Evolutionary conservation across 2,797 vertebrate genomes (phyloP).

Genomic region (Melanotaenia boesemani): DNA sequence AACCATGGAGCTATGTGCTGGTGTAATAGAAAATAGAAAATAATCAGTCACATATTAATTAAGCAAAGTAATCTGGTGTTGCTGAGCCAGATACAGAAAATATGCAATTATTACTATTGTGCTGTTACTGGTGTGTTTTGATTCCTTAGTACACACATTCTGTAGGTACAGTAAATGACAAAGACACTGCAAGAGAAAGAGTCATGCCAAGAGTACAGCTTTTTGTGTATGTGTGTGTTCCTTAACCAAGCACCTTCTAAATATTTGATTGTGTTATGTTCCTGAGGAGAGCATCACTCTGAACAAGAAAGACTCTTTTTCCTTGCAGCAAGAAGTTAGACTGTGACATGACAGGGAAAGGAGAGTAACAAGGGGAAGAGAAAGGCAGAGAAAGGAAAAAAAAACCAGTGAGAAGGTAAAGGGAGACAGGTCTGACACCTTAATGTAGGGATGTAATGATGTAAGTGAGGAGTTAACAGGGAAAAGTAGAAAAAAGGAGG

Average conservation of each 20-base stretch:
- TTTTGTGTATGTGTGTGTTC: background rate
- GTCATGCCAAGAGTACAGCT: background rate
- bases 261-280: constrained; percentile 36
- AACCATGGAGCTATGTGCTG: background rate
- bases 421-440: constrained; percentile 41
- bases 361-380: constrained; percentile 13
- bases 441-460: constrained; percentile 14
- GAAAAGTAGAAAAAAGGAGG: constrained; percentile 17
- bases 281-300: constrained; percentile 19
- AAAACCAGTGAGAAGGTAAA: constrained; percentile 1
- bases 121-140: background rate
- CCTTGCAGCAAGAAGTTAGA: background rate
- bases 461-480: constrained; percentile 47
- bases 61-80: background rate
- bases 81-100: background rate
- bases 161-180: background rate
- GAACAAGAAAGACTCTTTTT: constrained; percentile 15
- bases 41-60: background rate
- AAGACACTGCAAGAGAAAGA: background rate
- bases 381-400: background rate
- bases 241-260: constrained; percentile 22
- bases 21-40: background rate
- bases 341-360: constrained; percentile 13
- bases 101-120: background rate
- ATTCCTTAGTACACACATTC: background rate